Percentiles rank a stretch among this genome's conserved stretches.
Evolutionary conservation across 1,140 invertebrate genomes (phyloP).

Genomic region (Papilio xuthus): DNA sequence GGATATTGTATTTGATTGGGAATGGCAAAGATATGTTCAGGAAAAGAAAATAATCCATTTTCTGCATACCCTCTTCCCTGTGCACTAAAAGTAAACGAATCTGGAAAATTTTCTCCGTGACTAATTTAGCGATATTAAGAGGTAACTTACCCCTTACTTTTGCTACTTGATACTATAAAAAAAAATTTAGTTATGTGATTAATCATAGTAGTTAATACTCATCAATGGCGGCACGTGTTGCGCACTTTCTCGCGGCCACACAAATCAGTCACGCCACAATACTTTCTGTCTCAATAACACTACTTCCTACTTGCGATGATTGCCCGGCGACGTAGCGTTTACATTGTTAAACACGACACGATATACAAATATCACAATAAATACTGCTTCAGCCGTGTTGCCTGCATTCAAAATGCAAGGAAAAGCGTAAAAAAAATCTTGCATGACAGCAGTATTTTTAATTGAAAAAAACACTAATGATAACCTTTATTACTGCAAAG

Average conservation of each 20-base stretch:
- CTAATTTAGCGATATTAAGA: not conserved
- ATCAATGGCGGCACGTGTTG: slow-evolving; percentile 43
- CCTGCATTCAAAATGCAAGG: too few relatives aligned
- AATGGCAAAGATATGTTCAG: too few relatives aligned
- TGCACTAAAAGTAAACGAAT: not conserved
- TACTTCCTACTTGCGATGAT: slow-evolving; percentile 41
- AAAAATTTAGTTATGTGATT: slow-evolving; percentile 31
- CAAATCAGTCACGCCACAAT: slow-evolving; percentile 42
- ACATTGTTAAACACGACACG: slow-evolving; percentile 18
- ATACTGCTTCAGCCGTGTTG: too few relatives aligned
- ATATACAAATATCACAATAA: not conserved
- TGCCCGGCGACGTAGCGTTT: slow-evolving; percentile 14
- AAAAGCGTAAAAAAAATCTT: too few relatives aligned
- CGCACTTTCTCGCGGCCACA: slow-evolving; percentile 44
- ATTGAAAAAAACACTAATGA: too few relatives aligned
- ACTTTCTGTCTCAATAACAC: slow-evolving; percentile 41
- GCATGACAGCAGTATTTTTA: too few relatives aligned
- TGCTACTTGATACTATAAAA: not conserved
- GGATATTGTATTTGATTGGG: too few relatives aligned
- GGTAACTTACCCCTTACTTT: too few relatives aligned
- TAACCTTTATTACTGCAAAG: too few relatives aligned
- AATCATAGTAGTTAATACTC: slow-evolving; percentile 42
- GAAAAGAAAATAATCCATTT: too few relatives aligned
- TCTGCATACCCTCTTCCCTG: too few relatives aligned
- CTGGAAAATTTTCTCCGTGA: not conserved